These are phyloP conservation scores for Antennarius striatus DNA, from an alignment of 2,113 vertebrate species.

Conservation along the genomic window DNA sequence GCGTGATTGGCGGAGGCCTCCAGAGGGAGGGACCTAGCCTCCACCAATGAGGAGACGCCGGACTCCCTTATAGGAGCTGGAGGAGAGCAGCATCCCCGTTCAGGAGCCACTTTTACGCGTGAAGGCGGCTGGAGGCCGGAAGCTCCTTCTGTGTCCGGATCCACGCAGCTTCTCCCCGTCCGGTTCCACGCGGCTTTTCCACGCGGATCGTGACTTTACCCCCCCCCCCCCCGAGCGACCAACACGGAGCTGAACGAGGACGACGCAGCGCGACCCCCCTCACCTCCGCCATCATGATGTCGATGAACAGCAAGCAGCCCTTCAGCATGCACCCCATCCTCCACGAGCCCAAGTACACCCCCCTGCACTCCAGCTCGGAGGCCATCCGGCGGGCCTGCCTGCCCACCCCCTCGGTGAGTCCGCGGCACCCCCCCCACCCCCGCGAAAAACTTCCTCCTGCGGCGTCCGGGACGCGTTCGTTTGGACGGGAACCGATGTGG, in stretches of 20 bases:
- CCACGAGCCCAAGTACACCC: slow-evolving; percentile 90
- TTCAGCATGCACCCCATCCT: slow-evolving; percentile 93
- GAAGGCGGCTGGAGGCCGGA: slow-evolving; percentile 41
- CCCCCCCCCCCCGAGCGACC: not conserved
- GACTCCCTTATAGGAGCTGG: slow-evolving; percentile 74
- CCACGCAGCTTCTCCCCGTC: slow-evolving; percentile 27
- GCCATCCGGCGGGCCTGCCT: slow-evolving; percentile 90
- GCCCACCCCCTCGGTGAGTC: slow-evolving; percentile 87
- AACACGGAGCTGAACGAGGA: slow-evolving; percentile 65
- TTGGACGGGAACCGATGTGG: no score
- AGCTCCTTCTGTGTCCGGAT: slow-evolving; percentile 20
- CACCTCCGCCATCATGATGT: slow-evolving; percentile 86
- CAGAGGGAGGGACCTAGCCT: slow-evolving; percentile 16
- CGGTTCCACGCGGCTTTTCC: not conserved
- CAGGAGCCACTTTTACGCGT: slow-evolving; percentile 51
- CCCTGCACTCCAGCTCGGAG: slow-evolving; percentile 89
- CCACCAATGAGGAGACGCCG: slow-evolving; percentile 59
- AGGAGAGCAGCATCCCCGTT: slow-evolving; percentile 68
- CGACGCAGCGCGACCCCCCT: slow-evolving; percentile 63
- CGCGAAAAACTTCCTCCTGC: no score
- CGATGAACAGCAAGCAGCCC: slow-evolving; percentile 95
- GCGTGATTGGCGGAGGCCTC: slow-evolving; percentile 43
- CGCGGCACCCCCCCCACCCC: not conserved
- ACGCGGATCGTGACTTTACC: no score
- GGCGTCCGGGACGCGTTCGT: no score